Evolutionary conservation across 2,797 vertebrate species (phyloP), one percentile per base, ranked within the genome.

Genomic region (Remorina albescens): DNA sequence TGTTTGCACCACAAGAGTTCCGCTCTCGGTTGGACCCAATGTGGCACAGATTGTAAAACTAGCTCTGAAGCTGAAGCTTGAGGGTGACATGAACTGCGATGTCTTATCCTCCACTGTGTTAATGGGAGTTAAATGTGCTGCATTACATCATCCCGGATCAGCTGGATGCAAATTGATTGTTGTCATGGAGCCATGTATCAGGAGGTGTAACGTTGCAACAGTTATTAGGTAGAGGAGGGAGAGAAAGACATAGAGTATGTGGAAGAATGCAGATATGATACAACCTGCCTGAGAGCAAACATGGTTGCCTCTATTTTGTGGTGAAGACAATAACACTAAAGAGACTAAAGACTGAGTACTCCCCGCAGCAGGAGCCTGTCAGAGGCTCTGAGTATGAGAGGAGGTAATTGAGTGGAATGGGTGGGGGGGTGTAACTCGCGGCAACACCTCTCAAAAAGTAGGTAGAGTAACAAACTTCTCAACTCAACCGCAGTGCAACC

Each of bases 151-250:
- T 37, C 2, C 10, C 47, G 66, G 53, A 86, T 74, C 82, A 70
- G 81, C 69, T 82, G 82, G 84, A 71, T 81, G 65, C 59, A 75
- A 83, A 79, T 69, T 2, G 76, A 64, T 41, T 58, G 23, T 53
- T 72, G 65, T 62, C 0, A 0, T 44, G 50, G 42, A 67, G 54
- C 41, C 25, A 21, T 46, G 8, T 25, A 36, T 67, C 50, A 36
- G 47, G 25, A 44, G n/a, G 28, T 60, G 50, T 6, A 26, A 21
- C 15, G 8, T 32, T 58, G 34, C 19, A 44, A 44, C 36, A 7
- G 54, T 76, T 64, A 60, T 69, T 65, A 67, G 50, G 39, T 32
- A 32, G n/a, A 56, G 15, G 32, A 51, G 34, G 54, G 18, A 44
- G 55, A 32, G 60, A 25, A 55, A 58, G n/a, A 54, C 12, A 55